These are phyloP conservation scores for Melierax canorus DNA, from an alignment of 2,113 vertebrate species.

Conservation along the genomic window DNA sequence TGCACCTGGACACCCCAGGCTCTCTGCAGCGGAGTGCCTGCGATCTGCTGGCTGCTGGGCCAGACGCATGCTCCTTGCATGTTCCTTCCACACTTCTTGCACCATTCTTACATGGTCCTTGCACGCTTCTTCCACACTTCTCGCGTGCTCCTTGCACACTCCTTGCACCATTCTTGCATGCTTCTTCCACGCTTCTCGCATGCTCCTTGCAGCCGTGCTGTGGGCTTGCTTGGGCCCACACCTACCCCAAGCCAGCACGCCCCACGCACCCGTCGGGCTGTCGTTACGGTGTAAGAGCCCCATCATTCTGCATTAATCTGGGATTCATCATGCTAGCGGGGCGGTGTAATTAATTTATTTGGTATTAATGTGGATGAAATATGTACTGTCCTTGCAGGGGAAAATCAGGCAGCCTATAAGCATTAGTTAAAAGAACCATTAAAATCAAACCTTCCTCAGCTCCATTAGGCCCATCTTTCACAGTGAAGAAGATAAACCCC, in stretches of 20 bases:
- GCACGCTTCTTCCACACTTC: background rate
- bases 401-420: conserved; percentile 73
- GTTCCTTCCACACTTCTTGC: background rate
- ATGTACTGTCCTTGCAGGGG: conserved; percentile 76
- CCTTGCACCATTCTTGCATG: too few relatives aligned
- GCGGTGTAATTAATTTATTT: conserved; percentile 78
- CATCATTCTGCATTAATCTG: conserved; percentile 75
- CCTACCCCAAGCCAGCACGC: background rate
- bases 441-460: conserved; percentile 74
- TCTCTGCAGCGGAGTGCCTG: background rate
- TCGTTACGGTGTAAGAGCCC: conserved; percentile 52
- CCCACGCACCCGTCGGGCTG: background rate
- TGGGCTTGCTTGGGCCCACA: accelerated
- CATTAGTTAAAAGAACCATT: conserved; percentile 81
- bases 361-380: conserved; percentile 79
- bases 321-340: conserved; percentile 71
- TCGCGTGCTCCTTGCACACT: accelerated
- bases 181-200: accelerated
- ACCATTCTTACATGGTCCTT: too few relatives aligned
- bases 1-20: background rate
- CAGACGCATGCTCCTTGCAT: accelerated
- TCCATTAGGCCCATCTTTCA: conserved; percentile 74
- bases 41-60: accelerated
- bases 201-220: accelerated
- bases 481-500: conserved; percentile 74